Conservation (phyloP, 1,140 invertebrate genomes). For the Zaprionus kolodkinae region DNA sequence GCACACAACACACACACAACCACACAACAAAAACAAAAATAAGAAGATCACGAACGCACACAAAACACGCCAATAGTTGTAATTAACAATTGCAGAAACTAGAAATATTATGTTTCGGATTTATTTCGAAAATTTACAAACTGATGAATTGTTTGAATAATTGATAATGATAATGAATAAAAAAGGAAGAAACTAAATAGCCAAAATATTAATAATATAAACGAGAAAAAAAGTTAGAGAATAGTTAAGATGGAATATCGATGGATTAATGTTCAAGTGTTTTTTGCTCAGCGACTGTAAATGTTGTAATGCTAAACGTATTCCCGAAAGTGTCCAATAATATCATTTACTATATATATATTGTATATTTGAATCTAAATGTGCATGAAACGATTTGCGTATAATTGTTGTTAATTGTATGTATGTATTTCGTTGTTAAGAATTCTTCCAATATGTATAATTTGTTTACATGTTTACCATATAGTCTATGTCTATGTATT, state of each 20-base stretch:
- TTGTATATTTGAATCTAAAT: constrained; percentile 42
- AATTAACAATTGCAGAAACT: background rate
- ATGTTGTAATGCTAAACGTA: constrained; percentile 8
- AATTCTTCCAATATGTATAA: constrained; percentile 57
- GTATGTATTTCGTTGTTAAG: constrained; percentile 53
- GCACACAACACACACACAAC: constrained; percentile 23
- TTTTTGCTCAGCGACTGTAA: constrained; percentile 39
- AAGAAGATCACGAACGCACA: constrained; percentile 14
- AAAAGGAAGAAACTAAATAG: constrained; percentile 22
- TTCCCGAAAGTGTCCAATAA: background rate
- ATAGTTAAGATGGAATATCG: constrained; percentile 14
- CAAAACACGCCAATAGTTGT: constrained; percentile 19
- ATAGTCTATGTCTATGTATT: constrained; percentile 65
- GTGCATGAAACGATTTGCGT: constrained; percentile 43
- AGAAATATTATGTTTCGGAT: constrained; percentile 39
- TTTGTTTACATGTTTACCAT: constrained; percentile 68
- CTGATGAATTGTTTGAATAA: constrained; percentile 17
- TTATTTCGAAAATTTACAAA: constrained; percentile 17
- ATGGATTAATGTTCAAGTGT: constrained; percentile 37
- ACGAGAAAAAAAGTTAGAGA: constrained; percentile 3
- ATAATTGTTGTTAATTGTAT: constrained; percentile 69
- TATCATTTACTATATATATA: constrained; percentile 15
- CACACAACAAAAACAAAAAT: background rate
- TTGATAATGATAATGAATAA: constrained; percentile 20
- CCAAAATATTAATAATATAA: constrained; percentile 29